Evolutionary conservation across 2,797 vertebrate species (phyloP), one percentile per base, ranked within the genome.

Genomic region (Malacoraja senta): DNA sequence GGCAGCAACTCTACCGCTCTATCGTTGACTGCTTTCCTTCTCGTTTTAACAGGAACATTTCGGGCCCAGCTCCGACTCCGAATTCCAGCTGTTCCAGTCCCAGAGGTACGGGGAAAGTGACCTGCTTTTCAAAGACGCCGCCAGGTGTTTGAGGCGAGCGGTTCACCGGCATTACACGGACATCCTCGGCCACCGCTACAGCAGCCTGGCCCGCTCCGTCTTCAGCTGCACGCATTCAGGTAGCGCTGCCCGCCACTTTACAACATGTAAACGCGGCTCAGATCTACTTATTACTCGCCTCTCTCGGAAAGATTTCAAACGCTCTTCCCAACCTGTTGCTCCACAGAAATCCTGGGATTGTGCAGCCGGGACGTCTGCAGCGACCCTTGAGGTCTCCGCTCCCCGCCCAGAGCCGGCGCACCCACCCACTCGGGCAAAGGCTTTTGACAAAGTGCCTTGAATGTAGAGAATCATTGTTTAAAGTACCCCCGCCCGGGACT

Each of bases 151-250:
- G 0, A 95, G 97, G 88, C 97, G 96, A 94, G 97, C 96, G 0
- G 97, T 96, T 94, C 97, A 98, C 94, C 94, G 96, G 96, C 96
- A 96, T 94, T 97, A 97, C 93, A 96, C 95, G 78, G 94, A 96
- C 61, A 97, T 99, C 94, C 96, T 99, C 1, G 98, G 98, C 94
- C 95, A 95, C 3, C 94, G 97, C 77, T 98, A 98, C 90, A 93
- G 96, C 94, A 94, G 95, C 35, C 96, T 97, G 2, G 96, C 96
- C 88, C 97, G 98, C 94, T 95, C 95, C 0, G 96, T 97, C 93
- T 98, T 99, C 95, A 97, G 97, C 93, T 98, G 98, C 95, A 98
- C 97, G 13, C 94, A 95, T 65, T 96, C 98, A 94, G 97, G 98
- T 99, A 96, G 74, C 80, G 0, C 38, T 17, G 0, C 3, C 29